phyloP scores from a whole-genome alignment of 1,140 invertebrate species.

The Hirudo medicinalis region DNA sequence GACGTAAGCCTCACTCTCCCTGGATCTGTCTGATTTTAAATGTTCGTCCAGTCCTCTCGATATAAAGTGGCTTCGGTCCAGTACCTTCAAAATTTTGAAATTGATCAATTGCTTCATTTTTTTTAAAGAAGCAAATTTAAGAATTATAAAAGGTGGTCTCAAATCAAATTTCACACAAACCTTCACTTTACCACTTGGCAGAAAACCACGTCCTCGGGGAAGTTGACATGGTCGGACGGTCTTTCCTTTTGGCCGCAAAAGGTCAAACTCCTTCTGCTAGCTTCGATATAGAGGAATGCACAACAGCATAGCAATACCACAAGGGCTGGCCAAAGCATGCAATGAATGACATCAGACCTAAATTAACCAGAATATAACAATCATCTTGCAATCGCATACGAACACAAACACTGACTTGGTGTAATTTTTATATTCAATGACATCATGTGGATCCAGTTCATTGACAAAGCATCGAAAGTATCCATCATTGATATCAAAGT shows the following conservation, averaged over 20 bases:
- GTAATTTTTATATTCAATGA: conserved; percentile 20
- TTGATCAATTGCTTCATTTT: no score
- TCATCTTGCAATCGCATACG: not conserved
- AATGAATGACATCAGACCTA: conserved; percentile 19
- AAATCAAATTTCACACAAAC: no score
- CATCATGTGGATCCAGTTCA: conserved; percentile 4
- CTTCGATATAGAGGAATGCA: conserved; percentile 21
- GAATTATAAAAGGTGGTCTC: no score
- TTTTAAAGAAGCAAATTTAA: no score
- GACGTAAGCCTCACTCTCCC: no score
- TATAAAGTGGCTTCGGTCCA: no score
- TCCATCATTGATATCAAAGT: not conserved
- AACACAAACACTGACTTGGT: conserved; percentile 1
- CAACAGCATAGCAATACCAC: conserved; percentile 22
- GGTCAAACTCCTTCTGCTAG: conserved; percentile 14
- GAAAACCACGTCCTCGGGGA: no score
- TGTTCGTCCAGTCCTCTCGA: no score
- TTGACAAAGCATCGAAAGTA: conserved; percentile 23
- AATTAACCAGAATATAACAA: not conserved
- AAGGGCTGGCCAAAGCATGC: conserved; percentile 23
- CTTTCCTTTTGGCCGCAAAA: conserved; percentile 13
- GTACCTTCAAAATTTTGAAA: no score
- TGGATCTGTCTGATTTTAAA: no score
- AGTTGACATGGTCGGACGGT: no score
- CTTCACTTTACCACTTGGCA: no score